Evolutionary conservation across 2,113 vertebrate species (phyloP), one percentile per base, ranked within the genome.

Genomic region (Leucosticte australis): DNA sequence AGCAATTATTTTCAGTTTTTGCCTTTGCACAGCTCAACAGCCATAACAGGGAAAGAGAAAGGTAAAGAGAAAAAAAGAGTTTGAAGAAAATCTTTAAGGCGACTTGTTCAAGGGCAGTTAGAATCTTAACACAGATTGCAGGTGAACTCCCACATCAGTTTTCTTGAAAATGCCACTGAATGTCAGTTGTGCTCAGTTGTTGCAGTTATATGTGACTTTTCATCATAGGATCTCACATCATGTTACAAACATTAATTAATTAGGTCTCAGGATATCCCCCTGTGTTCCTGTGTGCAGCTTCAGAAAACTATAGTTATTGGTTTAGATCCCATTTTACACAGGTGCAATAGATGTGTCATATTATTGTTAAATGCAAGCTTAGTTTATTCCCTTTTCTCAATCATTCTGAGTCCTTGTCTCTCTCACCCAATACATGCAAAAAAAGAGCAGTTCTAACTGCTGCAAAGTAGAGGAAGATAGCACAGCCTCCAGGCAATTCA

Each of bases 401-500:
- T n/a, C 53, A 60, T 91, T 77, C 86, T 9, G 44, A 96, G 87
- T 92, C 90, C 89, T 96, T 93, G 84, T 92, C 81, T 91, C 80
- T 87, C 93, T 95, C 84, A 82, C 79, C 62, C 65, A 94, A 94
- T 16, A n/a, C 37, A 84, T 23, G 75, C 33, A 57, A 95, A 95
- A 95, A 93, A 56, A 75, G 60, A 87, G 42, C 82, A 94, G 87
- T 69, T 97, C 87, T 87, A 96, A 90, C 92, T 91, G 88, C 90
- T 92, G 82, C 84, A 92, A 95, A 94, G 82, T 79, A 96, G 82
- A 95, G 46, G 91, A 94, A 96, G 82, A 96, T 74, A 95, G 91
- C 86, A 95, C 71, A 94, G 94, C 94, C 95, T 90, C 92, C 88
- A 97, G 95, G 95, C 96, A 96, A 96, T 95, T 95, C 92, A 95